Conservation (phyloP, 1,140 invertebrate species). For the Carcinoscorpius rotundicauda region DNA sequence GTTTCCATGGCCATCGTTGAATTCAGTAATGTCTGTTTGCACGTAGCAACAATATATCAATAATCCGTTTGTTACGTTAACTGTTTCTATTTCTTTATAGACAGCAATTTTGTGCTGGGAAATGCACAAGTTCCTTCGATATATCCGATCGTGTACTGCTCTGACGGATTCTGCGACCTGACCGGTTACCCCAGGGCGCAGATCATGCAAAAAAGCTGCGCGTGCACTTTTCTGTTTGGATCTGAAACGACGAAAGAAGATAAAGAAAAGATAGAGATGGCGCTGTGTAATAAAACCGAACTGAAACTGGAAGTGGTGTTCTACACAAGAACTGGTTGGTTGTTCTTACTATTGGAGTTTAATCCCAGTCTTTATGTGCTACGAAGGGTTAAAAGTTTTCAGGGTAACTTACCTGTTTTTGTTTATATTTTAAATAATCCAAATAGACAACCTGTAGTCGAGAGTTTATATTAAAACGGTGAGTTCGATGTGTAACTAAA, state of each 20-base stretch:
- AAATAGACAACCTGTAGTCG: too few species aligned
- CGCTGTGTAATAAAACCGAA: slow-evolving; percentile 76
- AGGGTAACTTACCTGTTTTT: too few species aligned
- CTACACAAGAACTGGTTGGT: slow-evolving; percentile 84
- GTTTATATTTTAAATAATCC: too few species aligned
- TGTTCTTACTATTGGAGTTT: too few species aligned
- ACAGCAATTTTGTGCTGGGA: slow-evolving; percentile 95
- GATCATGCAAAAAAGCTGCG: slow-evolving; percentile 93
- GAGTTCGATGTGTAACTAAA: too few species aligned
- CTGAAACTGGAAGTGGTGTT: slow-evolving; percentile 87
- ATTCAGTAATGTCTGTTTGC: too few species aligned
- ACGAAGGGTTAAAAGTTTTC: too few species aligned
- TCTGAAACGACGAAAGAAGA: slow-evolving; percentile 78
- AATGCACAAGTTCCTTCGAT: slow-evolving; percentile 78
- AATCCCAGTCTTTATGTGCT: too few species aligned
- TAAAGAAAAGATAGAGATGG: slow-evolving; percentile 73
- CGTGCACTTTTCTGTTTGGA: slow-evolving; percentile 90
- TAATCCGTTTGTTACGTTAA: too few species aligned
- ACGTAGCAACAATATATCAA: too few species aligned
- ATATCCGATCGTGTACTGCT: slow-evolving; percentile 95
- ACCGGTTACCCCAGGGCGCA: slow-evolving; percentile 85
- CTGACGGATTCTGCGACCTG: slow-evolving; percentile 93
- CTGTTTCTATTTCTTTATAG: slow-evolving; percentile 47
- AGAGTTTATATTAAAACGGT: too few species aligned
- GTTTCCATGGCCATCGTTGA: too few species aligned